Evolutionary conservation across 2,113 vertebrate species (phyloP).

Genomic region (Cranoglanis bouderius): DNA sequence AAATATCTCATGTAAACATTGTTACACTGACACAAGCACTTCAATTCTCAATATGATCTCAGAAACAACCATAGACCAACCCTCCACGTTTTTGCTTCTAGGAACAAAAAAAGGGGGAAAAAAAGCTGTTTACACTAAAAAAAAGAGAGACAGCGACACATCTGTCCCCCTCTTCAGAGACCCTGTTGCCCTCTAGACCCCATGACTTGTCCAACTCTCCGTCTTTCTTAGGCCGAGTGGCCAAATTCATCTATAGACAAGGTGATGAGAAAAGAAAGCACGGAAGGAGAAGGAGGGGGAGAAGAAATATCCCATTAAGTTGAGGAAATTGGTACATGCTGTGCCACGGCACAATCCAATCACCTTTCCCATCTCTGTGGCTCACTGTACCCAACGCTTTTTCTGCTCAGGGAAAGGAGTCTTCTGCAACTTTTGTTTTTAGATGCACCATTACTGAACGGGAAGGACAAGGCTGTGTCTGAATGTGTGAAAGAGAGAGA

Average conservation of each 20-base stretch:
- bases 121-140: constrained; percentile 24
- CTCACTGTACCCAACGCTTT: constrained; percentile 36
- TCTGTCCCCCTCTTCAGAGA: not conserved
- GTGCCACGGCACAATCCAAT: constrained; percentile 63
- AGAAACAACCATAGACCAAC: not conserved
- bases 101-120: not conserved
- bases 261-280: constrained; percentile 38
- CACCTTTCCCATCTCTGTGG: constrained; percentile 55
- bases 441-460: constrained; percentile 29
- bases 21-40: not conserved
- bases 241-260: constrained; percentile 28
- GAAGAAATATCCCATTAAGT: constrained; percentile 69
- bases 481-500: not conserved
- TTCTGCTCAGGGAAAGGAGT: constrained; percentile 27
- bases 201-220: constrained; percentile 32
- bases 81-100: not conserved
- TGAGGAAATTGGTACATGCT: constrained; percentile 69
- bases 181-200: not conserved
- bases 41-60: not conserved
- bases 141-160: not conserved
- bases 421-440: constrained; percentile 55
- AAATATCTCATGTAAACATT: not conserved
- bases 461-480: not conserved
- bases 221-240: constrained; percentile 43
- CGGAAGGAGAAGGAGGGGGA: constrained; percentile 43